Percentiles rank a stretch among this genome's conserved stretches.
phyloP scores from a whole-genome alignment of 2,797 vertebrate species.

The Hirundo rustica region DNA sequence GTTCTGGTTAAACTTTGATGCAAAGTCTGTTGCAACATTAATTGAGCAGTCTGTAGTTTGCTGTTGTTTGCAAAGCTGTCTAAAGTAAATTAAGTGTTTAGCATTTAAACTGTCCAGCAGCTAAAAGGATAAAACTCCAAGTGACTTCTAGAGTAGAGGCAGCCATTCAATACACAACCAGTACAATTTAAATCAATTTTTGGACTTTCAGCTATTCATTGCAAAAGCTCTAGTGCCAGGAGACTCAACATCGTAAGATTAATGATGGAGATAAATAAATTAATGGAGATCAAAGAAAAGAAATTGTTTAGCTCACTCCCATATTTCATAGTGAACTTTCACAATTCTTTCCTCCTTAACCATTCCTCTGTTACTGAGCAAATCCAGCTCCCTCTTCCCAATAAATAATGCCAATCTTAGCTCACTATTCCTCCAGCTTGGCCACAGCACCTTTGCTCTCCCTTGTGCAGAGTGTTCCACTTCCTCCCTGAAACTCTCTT shows the following conservation, averaged over 20 bases:
- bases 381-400: conserved; percentile 8
- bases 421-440: background rate
- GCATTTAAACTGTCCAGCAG: conserved; percentile 29
- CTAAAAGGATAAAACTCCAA: conserved; percentile 16
- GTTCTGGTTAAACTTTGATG: conserved; percentile 44
- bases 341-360: background rate
- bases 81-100: conserved; percentile 41
- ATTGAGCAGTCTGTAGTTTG: conserved; percentile 38
- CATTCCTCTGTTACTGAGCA: conserved; percentile 3
- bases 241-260: background rate
- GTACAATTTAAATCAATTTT: background rate
- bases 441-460: background rate
- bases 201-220: background rate
- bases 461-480: background rate
- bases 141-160: background rate
- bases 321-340: conserved; percentile 47
- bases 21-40: conserved; percentile 31
- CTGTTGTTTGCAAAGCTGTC: conserved; percentile 47
- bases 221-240: background rate
- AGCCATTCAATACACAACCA: background rate
- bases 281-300: conserved; percentile 44
- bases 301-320: conserved; percentile 31
- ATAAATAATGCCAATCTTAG: background rate
- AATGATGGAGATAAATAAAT: background rate
- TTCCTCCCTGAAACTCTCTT: background rate